Evolutionary conservation across 2,113 vertebrate species (phyloP).

Genomic region (Lathamus discolor): DNA sequence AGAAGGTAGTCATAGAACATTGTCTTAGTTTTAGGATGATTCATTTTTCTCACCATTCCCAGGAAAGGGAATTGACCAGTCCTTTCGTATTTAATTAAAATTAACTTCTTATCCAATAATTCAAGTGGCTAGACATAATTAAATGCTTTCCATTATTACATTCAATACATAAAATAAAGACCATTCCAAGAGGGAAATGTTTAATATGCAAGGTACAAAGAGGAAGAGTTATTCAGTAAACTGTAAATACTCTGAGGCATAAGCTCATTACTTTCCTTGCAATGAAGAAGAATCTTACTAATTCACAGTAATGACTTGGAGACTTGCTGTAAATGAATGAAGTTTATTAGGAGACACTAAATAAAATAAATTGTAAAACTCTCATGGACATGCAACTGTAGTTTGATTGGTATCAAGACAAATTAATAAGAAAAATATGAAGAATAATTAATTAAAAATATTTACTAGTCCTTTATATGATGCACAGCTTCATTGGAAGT

Average conservation of each 20-base stretch:
- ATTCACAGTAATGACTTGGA: neutral
- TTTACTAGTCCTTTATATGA: neutral
- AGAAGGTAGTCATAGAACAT: neutral
- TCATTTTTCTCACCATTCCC: neutral
- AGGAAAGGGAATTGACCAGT: neutral
- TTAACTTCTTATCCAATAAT: neutral
- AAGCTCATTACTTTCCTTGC: neutral
- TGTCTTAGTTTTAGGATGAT: neutral
- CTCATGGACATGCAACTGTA: neutral
- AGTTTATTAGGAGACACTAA: neutral
- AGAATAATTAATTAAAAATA: neutral
- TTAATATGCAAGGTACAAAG: constrained; percentile 6
- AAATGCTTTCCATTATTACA: neutral
- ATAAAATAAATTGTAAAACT: neutral
- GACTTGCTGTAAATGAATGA: neutral
- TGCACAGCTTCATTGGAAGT: neutral
- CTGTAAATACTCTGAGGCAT: neutral
- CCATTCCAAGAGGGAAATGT: neutral
- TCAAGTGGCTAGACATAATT: neutral
- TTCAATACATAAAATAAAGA: neutral
- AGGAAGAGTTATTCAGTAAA: neutral
- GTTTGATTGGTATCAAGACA: neutral
- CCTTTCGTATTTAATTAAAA: neutral
- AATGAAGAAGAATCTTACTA: neutral
- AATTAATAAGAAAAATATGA: neutral